Conservation (phyloP, 2,113 vertebrate genomes). For the Amia ocellicauda region DNA sequence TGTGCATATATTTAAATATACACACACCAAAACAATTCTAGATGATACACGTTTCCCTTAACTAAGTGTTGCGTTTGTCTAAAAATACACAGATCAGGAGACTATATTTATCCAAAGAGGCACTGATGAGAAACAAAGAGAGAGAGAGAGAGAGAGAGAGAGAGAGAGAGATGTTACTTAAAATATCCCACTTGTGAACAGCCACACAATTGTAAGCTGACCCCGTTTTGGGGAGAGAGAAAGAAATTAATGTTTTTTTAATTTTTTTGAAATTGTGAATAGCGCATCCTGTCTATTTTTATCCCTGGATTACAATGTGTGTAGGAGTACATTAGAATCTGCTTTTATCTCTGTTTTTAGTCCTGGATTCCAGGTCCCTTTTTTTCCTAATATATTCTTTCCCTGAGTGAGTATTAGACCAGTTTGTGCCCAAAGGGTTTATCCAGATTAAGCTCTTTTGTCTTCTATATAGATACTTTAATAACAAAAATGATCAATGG, state of each 20-base stretch:
- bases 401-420: background rate
- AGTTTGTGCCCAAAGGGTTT: slow-evolving; percentile 23
- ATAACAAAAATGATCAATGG: slow-evolving; percentile 25
- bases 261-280: slow-evolving; percentile 25
- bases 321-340: slow-evolving; percentile 30
- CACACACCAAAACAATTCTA: no score
- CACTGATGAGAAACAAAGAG: background rate
- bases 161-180: slow-evolving; percentile 28
- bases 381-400: slow-evolving; percentile 17
- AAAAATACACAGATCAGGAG: slow-evolving; percentile 40
- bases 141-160: background rate
- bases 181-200: slow-evolving; percentile 47
- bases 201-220: slow-evolving; percentile 47
- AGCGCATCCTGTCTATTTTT: slow-evolving; percentile 36
- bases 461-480: slow-evolving; percentile 26
- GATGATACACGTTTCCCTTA: no score
- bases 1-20: no score
- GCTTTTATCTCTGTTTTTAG: slow-evolving; percentile 27
- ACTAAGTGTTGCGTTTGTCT: slow-evolving; percentile 30
- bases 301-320: slow-evolving; percentile 45
- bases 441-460: slow-evolving; percentile 49
- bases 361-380: slow-evolving; percentile 11
- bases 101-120: slow-evolving; percentile 48
- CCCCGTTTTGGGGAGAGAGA: slow-evolving; percentile 35
- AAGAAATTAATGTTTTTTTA: slow-evolving; percentile 21